Conservation (phyloP, 2,113 vertebrate species). For the Paracanthobrama guichenoti region DNA sequence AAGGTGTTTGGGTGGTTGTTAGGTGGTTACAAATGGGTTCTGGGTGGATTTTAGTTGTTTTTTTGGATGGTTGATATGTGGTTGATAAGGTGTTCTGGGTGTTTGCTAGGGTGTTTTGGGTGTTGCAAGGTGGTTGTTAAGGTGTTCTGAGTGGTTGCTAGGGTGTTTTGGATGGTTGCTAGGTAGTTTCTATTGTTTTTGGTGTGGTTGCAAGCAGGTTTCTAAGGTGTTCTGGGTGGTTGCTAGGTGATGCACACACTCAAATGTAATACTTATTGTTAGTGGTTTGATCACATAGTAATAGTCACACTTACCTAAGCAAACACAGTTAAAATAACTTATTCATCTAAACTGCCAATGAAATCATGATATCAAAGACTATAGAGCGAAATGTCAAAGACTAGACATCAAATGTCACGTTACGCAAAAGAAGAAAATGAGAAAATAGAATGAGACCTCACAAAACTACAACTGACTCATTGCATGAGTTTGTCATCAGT, state of each 20-base stretch:
- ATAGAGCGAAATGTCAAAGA: background rate
- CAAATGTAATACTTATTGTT: background rate
- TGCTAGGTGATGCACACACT: background rate
- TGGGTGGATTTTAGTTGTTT: no score
- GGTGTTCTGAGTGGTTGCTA: background rate
- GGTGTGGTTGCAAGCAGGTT: background rate
- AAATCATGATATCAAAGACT: background rate
- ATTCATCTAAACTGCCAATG: background rate
- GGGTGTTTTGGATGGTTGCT: background rate
- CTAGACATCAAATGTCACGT: slow-evolving; percentile 9
- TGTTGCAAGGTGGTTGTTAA: background rate
- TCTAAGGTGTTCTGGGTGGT: background rate
- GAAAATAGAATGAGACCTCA: background rate
- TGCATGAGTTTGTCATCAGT: slow-evolving; percentile 5
- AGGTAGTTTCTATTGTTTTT: background rate
- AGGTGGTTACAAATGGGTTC: no score
- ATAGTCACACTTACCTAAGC: background rate
- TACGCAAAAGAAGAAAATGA: background rate
- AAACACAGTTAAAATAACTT: background rate
- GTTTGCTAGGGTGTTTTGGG: background rate
- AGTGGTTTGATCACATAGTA: background rate
- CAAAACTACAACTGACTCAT: slow-evolving; percentile 2
- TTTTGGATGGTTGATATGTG: no score
- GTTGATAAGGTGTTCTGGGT: background rate
- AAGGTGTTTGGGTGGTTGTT: no score